Base-by-base conservation (phyloP, 2,113 vertebrate species). In the Bostrychus sinensis region DNA sequence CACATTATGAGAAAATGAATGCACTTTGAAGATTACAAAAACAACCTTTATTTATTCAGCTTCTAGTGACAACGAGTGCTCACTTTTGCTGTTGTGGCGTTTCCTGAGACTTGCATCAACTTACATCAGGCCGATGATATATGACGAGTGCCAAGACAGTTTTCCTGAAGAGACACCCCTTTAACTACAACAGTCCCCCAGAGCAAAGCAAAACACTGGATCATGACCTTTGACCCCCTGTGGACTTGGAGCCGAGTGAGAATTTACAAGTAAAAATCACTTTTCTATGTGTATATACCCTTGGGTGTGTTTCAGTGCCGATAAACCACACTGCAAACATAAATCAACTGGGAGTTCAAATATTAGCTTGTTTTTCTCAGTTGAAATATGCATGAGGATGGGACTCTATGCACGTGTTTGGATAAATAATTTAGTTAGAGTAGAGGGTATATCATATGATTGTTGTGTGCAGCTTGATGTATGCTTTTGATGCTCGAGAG, bases 381-480 rank as follows among this genome's bases (percentile, higher is more conserved):
- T 64, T 67, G 56, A 75, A 74, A 62, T 48, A 9, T 16, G 71
- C 66, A 19, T 63, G 55, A 61, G 22, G 48, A 46, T 23, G 54
- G 59, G 38, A 30, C 56, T 76, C 57, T 28, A 58, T 62, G 65
- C 48, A 57, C 61, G 37, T 55, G 32, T 55, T 62, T 45, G 28
- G 69, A 77, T 81, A 67, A 77, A 71, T 74, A 72, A 64, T 56
- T 64, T 14, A 55, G 50, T 50, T 38, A 45, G 64, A 71, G 62
- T 38, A 46, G 45, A 43, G 28, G 45, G 22, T 66, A 48, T 51
- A 51, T 70, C 0, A 60, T 73, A 79, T 28, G 43, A 42, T 7
- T 8, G 48, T 50, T 39, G 19, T 51, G 48, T 7, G 23, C 48
- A 4, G 48, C 48, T 51, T 51, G 48, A 25, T 51, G 48, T 51